Evolutionary conservation across 2,797 vertebrate genomes (phyloP).

Genomic region (Catharus ustulatus): DNA sequence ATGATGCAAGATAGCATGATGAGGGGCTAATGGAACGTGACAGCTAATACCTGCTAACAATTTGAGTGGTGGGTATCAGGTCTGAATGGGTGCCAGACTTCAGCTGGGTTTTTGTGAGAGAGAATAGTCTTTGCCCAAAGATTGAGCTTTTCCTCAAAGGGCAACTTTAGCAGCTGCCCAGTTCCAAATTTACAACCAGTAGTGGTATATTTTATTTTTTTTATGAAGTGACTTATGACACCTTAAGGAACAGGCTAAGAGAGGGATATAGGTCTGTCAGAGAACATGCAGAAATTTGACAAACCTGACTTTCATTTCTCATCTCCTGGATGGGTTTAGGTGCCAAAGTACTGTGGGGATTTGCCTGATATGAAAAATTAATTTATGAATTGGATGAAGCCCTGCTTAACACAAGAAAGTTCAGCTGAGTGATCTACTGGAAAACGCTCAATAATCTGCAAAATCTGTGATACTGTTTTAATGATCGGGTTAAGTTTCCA

Average conservation of each 20-base stretch:
- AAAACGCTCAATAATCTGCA: conserved; percentile 26
- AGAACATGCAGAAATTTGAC: neutral
- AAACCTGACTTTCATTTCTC: neutral
- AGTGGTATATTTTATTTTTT: neutral
- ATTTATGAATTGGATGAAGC: neutral
- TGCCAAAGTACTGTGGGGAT: neutral
- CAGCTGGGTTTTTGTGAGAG: neutral
- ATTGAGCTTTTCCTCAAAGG: neutral
- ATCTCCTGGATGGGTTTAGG: neutral
- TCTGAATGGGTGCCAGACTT: conserved; percentile 13
- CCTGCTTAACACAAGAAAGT: neutral
- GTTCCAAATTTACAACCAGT: neutral
- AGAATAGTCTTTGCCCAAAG: neutral
- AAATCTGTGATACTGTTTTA: conserved; percentile 27
- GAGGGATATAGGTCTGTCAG: neutral
- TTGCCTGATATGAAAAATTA: neutral
- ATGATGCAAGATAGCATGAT: conserved; percentile 38
- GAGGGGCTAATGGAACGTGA: conserved; percentile 53
- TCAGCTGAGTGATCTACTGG: conserved; percentile 20
- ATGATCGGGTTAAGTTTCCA: conserved; percentile 36
- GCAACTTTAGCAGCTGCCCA: neutral
- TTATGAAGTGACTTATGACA: neutral
- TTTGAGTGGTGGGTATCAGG: conserved; percentile 40
- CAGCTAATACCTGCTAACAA: conserved; percentile 66
- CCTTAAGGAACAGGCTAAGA: neutral